Conservation (phyloP, 2,797 vertebrate genomes). For the Jordanella pulchra region DNA sequence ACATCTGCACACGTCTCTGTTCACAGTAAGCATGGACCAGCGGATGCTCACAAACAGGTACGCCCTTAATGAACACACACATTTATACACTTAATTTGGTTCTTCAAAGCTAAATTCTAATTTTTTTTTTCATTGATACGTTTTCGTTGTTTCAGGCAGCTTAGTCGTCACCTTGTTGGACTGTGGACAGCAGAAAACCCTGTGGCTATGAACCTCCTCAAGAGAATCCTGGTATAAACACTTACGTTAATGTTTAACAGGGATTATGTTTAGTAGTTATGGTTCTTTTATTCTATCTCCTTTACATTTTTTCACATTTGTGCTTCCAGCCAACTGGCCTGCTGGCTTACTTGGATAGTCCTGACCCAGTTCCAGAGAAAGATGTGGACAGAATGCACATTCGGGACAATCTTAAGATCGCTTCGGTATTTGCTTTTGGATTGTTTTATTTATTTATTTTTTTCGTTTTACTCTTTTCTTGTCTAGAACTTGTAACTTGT, state of each 20-base stretch:
- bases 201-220: slow-evolving; percentile 93
- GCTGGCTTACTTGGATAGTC: slow-evolving; percentile 92
- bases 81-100: not conserved
- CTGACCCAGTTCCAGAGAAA: slow-evolving; percentile 92
- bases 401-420: slow-evolving; percentile 97
- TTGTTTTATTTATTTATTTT: not conserved
- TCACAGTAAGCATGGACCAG: slow-evolving; percentile 96
- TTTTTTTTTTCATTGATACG: not conserved
- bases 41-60: slow-evolving; percentile 99
- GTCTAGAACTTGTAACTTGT: not conserved
- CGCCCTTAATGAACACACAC: slow-evolving; percentile 37
- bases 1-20: slow-evolving; percentile 96
- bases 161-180: slow-evolving; percentile 97
- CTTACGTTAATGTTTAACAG: not conserved
- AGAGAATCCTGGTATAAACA: slow-evolving; percentile 90
- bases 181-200: slow-evolving; percentile 97
- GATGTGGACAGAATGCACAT: slow-evolving; percentile 96
- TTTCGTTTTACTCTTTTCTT: not conserved
- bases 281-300: slow-evolving; percentile 4
- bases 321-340: slow-evolving; percentile 88
- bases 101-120: not conserved
- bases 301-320: slow-evolving; percentile 15
- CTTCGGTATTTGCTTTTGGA: slow-evolving; percentile 81
- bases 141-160: slow-evolving; percentile 81
- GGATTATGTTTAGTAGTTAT: slow-evolving; percentile 9